Percentiles rank a stretch among this genome's conserved stretches.
Evolutionary conservation across 2,113 vertebrate genomes (phyloP).

Genomic region (Fregetta grallaria): DNA sequence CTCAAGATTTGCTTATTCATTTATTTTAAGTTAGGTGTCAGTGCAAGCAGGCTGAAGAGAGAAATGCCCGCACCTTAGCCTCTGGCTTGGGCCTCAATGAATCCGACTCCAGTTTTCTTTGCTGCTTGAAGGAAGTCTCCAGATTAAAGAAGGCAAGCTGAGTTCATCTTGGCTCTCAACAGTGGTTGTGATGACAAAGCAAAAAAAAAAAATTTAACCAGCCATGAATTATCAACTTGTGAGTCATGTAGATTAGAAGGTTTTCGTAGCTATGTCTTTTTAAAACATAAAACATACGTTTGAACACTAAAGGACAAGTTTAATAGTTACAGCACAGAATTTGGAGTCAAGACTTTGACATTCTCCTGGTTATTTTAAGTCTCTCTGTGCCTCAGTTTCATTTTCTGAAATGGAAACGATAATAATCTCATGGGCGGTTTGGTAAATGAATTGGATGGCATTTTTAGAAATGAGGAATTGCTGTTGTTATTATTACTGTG

Average conservation of each 20-base stretch:
- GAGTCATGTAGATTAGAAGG: neutral
- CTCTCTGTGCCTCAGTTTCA: neutral
- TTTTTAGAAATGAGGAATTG: neutral
- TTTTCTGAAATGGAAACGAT: neutral
- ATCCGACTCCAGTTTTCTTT: neutral
- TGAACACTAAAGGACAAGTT: neutral
- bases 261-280: neutral
- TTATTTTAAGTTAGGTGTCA: neutral
- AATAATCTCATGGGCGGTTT: neutral
- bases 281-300: neutral
- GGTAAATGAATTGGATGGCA: neutral
- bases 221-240: neutral
- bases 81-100: neutral
- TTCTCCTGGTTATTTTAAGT: neutral
- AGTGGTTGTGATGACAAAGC: neutral
- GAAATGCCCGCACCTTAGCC: neutral
- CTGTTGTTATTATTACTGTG: neutral
- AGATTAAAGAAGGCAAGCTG: neutral
- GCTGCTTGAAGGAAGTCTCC: neutral
- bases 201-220: neutral
- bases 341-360: neutral
- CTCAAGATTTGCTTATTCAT: conserved; percentile 5
- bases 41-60: neutral
- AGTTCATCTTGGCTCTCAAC: neutral
- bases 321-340: neutral